These are phyloP conservation scores for Anabacerthia variegaticeps DNA, from an alignment of 2,797 vertebrate species.

Conservation along the genomic window DNA sequence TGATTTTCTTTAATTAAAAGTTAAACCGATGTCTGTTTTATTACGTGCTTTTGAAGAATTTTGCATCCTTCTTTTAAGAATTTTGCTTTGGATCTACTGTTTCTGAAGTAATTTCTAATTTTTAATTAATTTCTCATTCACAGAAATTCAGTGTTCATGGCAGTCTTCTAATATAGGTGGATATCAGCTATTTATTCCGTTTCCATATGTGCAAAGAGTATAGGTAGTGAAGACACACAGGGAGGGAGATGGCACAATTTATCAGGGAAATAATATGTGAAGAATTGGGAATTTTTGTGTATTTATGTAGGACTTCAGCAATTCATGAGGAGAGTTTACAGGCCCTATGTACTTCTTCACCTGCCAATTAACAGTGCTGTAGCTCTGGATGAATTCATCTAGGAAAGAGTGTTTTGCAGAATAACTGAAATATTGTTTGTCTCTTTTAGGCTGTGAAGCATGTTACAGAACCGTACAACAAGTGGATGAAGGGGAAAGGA, in stretches of 20 bases:
- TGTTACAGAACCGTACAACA: conserved; percentile 76
- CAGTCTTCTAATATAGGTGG: background rate
- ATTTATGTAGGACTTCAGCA: background rate
- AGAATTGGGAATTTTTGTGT: background rate
- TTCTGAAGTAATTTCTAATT: background rate
- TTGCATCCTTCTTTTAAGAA: background rate
- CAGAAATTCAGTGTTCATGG: background rate
- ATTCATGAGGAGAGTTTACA: background rate
- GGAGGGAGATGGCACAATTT: background rate
- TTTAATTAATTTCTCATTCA: background rate
- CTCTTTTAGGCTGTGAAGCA: conserved; percentile 79
- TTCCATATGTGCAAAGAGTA: background rate
- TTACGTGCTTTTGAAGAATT: background rate
- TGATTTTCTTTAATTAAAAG: background rate
- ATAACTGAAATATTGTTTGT: conserved; percentile 50
- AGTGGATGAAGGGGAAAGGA: conserved; percentile 77
- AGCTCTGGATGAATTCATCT: background rate
- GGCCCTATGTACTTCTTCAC: background rate
- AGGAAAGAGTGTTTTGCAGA: background rate
- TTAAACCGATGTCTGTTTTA: background rate
- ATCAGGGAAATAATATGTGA: conserved; percentile 1
- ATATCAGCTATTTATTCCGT: background rate
- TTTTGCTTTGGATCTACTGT: background rate
- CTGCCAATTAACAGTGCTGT: background rate
- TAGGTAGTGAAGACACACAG: background rate